Evolutionary conservation across 2,888 invertebrate genomes (phyloP), one percentile per base, ranked within the genome.

Genomic region (Tortrix viridana): DNA sequence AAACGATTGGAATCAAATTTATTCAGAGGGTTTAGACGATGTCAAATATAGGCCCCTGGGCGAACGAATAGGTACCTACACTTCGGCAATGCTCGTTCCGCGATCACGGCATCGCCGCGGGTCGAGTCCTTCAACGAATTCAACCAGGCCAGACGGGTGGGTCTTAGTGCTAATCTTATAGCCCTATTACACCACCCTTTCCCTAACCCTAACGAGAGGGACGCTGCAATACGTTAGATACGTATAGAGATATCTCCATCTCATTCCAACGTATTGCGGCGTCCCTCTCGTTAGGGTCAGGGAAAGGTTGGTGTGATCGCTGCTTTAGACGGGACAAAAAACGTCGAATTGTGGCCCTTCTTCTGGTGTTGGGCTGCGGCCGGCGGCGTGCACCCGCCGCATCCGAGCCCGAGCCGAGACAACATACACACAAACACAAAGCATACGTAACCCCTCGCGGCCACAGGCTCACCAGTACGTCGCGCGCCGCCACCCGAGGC

Each of bases 271-370:
- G n/a, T n/a, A n/a, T n/a, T n/a, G n/a, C n/a, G n/a, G n/a, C n/a
- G n/a, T n/a, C n/a, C n/a, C n/a, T n/a, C n/a, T n/a, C n/a, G n/a
- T n/a, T n/a, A n/a, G n/a, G n/a, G n/a, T n/a, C n/a, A n/a, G n/a
- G n/a, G n/a, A n/a, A n/a, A n/a, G n/a, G n/a, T n/a, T n/a, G n/a
- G n/a, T n/a, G n/a, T n/a, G n/a, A n/a, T n/a, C n/a, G n/a, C n/a
- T n/a, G n/a, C n/a, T n/a, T n/a, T n/a, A 82, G 84, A 83, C 74
- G 79, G 83, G 82, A 85, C 82, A 88, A 89, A 89, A 89, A 89
- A 87, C 78, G 80, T 80, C 82, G 83, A 84, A 81, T 78, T 83
- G 81, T 80, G 81, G 82, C 85, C 85, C 88, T 86, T 85, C 82
- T 82, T 84, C 84, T 80, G 74, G 80, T 76, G 74, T 74, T 79